phyloP scores from a whole-genome alignment of 1,140 invertebrate genomes.

The Trinorchestia longiramus region DNA sequence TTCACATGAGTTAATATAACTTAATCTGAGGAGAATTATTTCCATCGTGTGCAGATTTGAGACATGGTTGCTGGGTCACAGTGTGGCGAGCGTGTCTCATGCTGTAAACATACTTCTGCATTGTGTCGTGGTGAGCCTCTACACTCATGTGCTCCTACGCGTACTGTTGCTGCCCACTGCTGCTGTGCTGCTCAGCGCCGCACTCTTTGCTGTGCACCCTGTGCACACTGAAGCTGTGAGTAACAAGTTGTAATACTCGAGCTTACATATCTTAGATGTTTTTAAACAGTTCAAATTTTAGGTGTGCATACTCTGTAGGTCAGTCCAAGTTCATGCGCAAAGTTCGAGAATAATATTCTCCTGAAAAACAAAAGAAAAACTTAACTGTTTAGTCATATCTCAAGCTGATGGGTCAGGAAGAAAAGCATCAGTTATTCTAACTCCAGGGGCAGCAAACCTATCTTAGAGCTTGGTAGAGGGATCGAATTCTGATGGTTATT shows the following conservation, averaged over 20 bases:
- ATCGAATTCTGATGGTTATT: too few relatives aligned
- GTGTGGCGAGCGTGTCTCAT: not conserved
- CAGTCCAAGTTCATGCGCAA: too few relatives aligned
- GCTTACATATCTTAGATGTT: not conserved
- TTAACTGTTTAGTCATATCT: too few relatives aligned
- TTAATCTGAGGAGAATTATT: not conserved
- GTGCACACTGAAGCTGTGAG: constrained; percentile 54
- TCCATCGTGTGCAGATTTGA: not conserved
- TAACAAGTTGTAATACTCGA: not conserved
- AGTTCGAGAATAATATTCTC: too few relatives aligned
- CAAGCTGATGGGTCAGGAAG: too few relatives aligned
- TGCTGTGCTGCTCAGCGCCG: constrained; percentile 16
- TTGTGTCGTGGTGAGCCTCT: constrained; percentile 20
- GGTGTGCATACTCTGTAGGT: too few relatives aligned
- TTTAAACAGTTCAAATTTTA: not conserved
- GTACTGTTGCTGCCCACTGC: constrained; percentile 31
- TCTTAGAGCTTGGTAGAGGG: too few relatives aligned
- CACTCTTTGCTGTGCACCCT: constrained; percentile 32
- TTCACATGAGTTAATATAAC: not conserved
- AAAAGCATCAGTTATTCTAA: too few relatives aligned
- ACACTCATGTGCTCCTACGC: constrained; percentile 39
- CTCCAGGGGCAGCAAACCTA: too few relatives aligned
- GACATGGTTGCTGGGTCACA: constrained; percentile 44
- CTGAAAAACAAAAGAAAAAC: too few relatives aligned
- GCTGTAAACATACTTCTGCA: constrained; percentile 40